Evolutionary conservation across 1,140 invertebrate genomes (phyloP).

Genomic region (Aphelenchoides avenae): DNA sequence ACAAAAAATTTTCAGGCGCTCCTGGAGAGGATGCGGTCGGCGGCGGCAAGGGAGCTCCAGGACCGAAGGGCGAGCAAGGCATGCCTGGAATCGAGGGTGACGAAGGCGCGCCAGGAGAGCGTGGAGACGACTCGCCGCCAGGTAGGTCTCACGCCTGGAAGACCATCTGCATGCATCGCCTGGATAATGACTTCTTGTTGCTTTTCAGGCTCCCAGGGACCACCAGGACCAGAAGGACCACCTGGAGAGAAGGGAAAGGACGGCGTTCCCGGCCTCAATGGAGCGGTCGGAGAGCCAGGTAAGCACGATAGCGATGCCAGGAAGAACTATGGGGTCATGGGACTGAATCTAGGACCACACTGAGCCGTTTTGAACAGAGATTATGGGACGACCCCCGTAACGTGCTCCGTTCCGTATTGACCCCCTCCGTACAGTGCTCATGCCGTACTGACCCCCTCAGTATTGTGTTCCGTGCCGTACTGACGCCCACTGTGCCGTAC

Average conservation of each 20-base stretch:
- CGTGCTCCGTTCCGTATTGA: no score
- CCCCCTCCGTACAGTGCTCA: no score
- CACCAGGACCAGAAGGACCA: slow-evolving; percentile 24
- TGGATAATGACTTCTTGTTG: no score
- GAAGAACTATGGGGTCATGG: no score
- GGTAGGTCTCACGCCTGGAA: slow-evolving; percentile 5
- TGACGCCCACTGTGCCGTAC: no score
- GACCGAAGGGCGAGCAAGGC: slow-evolving; percentile 35
- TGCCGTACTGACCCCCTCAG: no score
- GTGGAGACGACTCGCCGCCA: slow-evolving; percentile 33
- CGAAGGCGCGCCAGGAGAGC: slow-evolving; percentile 34
- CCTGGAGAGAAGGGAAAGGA: slow-evolving; percentile 27
- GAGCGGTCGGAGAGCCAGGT: slow-evolving; percentile 15
- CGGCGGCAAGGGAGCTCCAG: slow-evolving; percentile 31
- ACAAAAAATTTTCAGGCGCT: slow-evolving; percentile 7
- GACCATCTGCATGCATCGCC: background rate
- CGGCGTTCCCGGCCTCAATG: slow-evolving; percentile 16
- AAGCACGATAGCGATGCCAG: no score
- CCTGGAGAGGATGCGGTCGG: slow-evolving; percentile 25
- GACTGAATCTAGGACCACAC: no score
- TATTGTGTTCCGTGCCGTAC: no score
- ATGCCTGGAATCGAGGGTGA: slow-evolving; percentile 25
- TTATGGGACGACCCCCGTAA: no score
- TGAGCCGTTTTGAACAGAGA: no score
- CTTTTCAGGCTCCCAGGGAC: slow-evolving; percentile 22